Conservation (phyloP, 2,797 vertebrate genomes). For the Psittacula derbiana region DNA sequence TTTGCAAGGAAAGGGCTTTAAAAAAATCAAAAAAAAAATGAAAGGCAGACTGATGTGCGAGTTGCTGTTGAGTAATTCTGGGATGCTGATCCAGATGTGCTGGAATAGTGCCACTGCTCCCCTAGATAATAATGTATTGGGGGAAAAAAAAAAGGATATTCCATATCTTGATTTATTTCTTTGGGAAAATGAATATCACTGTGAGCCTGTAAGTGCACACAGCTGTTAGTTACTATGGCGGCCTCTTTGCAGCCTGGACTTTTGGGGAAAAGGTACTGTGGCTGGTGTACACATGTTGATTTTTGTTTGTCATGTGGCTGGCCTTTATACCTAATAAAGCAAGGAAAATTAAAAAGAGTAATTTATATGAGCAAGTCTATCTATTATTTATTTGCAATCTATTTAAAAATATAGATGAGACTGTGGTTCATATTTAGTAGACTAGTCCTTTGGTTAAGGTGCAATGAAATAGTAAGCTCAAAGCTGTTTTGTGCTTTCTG, state of each 20-base stretch:
- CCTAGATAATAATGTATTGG: background rate
- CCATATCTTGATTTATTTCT: background rate
- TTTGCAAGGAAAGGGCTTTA: background rate
- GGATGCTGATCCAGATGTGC: constrained; percentile 31
- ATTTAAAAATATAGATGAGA: background rate
- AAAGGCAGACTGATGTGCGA: background rate
- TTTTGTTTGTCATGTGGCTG: background rate
- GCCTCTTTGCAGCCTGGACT: background rate
- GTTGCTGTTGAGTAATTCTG: constrained; percentile 4
- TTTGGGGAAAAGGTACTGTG: background rate
- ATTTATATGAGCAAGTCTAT: background rate
- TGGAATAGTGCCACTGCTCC: background rate
- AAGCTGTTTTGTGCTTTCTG: background rate
- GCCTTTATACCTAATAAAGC: background rate
- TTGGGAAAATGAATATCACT: background rate
- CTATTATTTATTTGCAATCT: background rate
- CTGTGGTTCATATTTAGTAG: background rate
- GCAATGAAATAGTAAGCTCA: background rate
- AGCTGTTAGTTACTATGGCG: background rate
- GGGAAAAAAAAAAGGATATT: background rate
- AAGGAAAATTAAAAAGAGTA: background rate
- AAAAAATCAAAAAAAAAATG: background rate
- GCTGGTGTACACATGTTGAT: background rate
- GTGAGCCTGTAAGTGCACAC: background rate
- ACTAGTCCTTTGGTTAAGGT: background rate